Evolutionary conservation across 2,113 vertebrate genomes (phyloP).

Genomic region (Sorex araneus): DNA sequence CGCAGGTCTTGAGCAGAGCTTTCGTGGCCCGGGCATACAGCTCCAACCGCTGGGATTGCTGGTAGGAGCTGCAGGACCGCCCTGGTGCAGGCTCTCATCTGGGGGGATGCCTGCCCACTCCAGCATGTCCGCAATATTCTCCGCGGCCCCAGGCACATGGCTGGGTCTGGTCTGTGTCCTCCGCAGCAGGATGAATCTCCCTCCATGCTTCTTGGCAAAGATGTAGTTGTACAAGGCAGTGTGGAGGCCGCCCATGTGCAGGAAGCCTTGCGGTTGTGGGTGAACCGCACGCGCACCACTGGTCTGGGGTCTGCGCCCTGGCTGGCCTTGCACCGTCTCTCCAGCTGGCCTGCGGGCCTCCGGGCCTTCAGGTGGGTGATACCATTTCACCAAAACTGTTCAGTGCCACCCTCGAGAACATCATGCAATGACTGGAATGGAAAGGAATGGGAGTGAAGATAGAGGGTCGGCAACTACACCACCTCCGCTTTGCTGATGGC

Average conservation of each 20-base stretch:
- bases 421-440: no score
- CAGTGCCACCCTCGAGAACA: no score
- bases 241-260: constrained; percentile 96
- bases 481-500: no score
- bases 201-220: constrained; percentile 94
- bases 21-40: constrained; percentile 89
- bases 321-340: no score
- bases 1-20: constrained; percentile 87
- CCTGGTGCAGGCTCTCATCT: constrained; percentile 93
- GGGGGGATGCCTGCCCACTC: constrained; percentile 96
- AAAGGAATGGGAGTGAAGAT: no score
- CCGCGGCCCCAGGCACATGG: constrained; percentile 92
- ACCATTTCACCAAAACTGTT: no score
- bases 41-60: constrained; percentile 93
- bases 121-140: constrained; percentile 95
- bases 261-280: constrained; percentile 92
- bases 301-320: no score
- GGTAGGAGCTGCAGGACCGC: constrained; percentile 93
- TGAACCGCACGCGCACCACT: no score
- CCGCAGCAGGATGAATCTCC: constrained; percentile 93
- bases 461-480: no score
- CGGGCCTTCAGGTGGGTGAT: no score
- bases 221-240: constrained; percentile 98
- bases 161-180: constrained; percentile 96
- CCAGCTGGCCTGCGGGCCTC: no score